Conservation (phyloP, 2,888 invertebrate species). For the Autographa pulchrina region DNA sequence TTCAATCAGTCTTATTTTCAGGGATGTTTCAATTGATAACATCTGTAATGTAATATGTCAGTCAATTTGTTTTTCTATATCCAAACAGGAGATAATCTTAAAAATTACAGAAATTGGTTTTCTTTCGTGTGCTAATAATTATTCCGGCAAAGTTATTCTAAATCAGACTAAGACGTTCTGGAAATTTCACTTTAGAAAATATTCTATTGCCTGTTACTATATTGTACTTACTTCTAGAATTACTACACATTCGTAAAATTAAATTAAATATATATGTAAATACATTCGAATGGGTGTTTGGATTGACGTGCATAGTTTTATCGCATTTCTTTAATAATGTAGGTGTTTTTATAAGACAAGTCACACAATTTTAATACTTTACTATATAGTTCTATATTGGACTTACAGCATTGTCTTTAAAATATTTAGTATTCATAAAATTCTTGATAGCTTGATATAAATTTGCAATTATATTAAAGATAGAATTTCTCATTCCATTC, state of each 20-base stretch:
- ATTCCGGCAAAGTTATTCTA: no score
- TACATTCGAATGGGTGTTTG: no score
- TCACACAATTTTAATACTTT: neutral
- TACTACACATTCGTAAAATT: no score
- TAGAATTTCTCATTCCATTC: slow-evolving; percentile 75
- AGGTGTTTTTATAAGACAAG: no score
- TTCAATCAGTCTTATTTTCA: neutral
- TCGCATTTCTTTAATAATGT: no score
- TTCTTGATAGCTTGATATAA: slow-evolving; percentile 83
- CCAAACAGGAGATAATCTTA: neutral
- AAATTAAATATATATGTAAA: no score
- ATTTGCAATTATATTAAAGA: slow-evolving; percentile 83
- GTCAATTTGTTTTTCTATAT: neutral
- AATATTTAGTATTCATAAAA: slow-evolving; percentile 83
- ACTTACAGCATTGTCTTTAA: slow-evolving; percentile 76
- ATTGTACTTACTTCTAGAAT: no score
- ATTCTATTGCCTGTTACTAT: no score
- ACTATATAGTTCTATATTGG: slow-evolving; percentile 65
- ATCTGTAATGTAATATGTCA: slow-evolving; percentile 1
- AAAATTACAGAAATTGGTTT: neutral
- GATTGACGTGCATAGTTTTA: no score
- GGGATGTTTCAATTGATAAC: neutral
- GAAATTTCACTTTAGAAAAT: no score
- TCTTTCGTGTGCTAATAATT: no score
- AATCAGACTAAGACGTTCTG: no score